Evolutionary conservation across 2,888 invertebrate genomes (phyloP), one percentile per base, ranked within the genome.

Genomic region (Rhyacophila evoluta): DNA sequence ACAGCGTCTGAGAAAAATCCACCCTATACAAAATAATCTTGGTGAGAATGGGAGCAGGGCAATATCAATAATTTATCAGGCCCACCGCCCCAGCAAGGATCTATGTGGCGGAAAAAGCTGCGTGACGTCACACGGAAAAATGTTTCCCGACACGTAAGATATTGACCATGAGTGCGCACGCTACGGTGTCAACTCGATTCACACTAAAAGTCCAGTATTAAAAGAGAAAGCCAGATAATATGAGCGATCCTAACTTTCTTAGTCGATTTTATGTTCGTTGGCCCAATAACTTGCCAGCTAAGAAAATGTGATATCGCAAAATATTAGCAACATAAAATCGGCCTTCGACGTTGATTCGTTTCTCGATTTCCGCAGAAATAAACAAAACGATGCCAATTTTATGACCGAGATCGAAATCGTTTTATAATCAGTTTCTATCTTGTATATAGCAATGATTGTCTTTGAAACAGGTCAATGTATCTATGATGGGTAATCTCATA

Each of bases 21-120:
- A 10, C 55, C 19, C 55, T 19, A 25, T 55, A 55, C 55, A 55
- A 55, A 55, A 55, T 55, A 55, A 55, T 55, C 55, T 55, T 19
- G 25, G 55, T 19, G 55, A 55, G 55, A 15, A 8, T 8, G 55
- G 55, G 10, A 19, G 29, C 2, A 33, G 55, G 19, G 55, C 55
- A 55, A 55, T 55, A 55, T 55, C 55, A 55, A 55, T 55, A 55
- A 55, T 55, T 55, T 55, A 55, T 55, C 55, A 55, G 55, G 55
- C 19, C 55, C 19, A 19, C 55, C 55, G 19, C 55, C 55, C 55
- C 10, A 19, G 55, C 55, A 19, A 55, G 15, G 25, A 55, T 55
- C 15, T 55, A 55, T 55, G 15, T 55, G 19, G 55, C 55, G 55
- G 55, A 55, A 55, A 19, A 55, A 55, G 55, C 19, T 19, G 6